Evolutionary conservation across 2,113 vertebrate species (phyloP), one percentile per base, ranked within the genome.

Genomic region (Microcebus jonahi): DNA sequence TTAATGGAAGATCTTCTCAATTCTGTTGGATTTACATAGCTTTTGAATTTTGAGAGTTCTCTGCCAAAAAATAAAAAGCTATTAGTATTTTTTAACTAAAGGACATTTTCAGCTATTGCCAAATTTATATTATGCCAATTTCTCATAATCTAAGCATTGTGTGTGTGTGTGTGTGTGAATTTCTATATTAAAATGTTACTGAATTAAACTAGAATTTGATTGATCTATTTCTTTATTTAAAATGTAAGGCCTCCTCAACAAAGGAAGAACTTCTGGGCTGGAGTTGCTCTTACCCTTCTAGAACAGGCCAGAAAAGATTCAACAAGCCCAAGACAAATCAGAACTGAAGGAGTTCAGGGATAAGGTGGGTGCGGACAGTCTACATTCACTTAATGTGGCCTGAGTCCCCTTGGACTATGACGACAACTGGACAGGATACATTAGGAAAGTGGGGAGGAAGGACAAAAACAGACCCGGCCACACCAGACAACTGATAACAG

Each of bases 1-100:
- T 99, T 99, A 98, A 99, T 99, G 23, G 99, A 99, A 96, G 99
- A 99, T 99, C 99, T 99, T 98, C 99, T 99, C 97, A 99, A 98
- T 93, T 99, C 99, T 88, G 99, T 99, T 96, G 99, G 99, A 97
- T 99, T 99, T 98, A 99, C 99, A 98, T 99, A 99, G 88, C 99
- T 99, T 99, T 99, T 99, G 98, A 99, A 99, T 98, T 99, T 99
- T 88, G 99, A 99, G 92, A 99, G 99, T 93, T 99, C 99, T 98
- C 99, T 99, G 98, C 53, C 97, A 97, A 97, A 93, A 97, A 94
- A 93, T 50, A 82, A 95, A 67, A 79, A 82, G 63, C 39, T 94
- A 57, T 97, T 92, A 95, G 93, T 88, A 97, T 96, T 96, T 97
- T 71, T 77, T 27, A 93, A 83, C 57, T 89, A 87, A 97, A 90